Evolutionary conservation across 1,140 invertebrate species (phyloP).

Genomic region (Panonychus citri): DNA sequence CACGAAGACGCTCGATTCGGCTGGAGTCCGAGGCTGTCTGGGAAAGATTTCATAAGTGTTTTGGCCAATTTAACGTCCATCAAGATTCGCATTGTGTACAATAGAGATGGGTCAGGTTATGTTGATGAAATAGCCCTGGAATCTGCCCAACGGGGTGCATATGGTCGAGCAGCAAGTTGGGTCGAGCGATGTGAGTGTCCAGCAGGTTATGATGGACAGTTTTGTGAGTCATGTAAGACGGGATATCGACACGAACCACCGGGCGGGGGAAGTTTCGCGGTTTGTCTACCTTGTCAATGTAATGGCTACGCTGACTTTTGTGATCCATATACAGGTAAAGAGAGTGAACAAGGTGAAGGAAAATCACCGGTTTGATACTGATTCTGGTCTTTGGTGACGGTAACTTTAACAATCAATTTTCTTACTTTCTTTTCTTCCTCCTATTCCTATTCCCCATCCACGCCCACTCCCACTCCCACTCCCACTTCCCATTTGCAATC

Average conservation of each 20-base stretch:
- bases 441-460: no score
- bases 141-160: constrained; percentile 52
- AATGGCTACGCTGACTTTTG: constrained; percentile 85
- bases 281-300: constrained; percentile 84
- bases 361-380: no score
- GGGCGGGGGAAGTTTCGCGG: constrained; percentile 67
- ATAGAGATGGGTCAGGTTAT: constrained; percentile 50
- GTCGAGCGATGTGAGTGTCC: constrained; percentile 85
- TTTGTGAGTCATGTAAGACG: constrained; percentile 80
- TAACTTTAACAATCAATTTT: no score
- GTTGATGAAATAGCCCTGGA: constrained; percentile 66
- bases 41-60: constrained; percentile 68
- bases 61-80: constrained; percentile 78
- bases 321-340: constrained; percentile 65
- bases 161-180: constrained; percentile 59
- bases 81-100: constrained; percentile 77
- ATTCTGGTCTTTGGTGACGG: no score
- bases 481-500: no score
- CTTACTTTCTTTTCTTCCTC: no score
- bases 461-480: no score
- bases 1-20: constrained; percentile 73
- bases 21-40: constrained; percentile 64
- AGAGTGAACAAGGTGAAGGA: background rate
- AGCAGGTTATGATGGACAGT: constrained; percentile 67
- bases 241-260: constrained; percentile 73